phyloP scores from a whole-genome alignment of 1,140 invertebrate species.

The Bombus fervidus region DNA sequence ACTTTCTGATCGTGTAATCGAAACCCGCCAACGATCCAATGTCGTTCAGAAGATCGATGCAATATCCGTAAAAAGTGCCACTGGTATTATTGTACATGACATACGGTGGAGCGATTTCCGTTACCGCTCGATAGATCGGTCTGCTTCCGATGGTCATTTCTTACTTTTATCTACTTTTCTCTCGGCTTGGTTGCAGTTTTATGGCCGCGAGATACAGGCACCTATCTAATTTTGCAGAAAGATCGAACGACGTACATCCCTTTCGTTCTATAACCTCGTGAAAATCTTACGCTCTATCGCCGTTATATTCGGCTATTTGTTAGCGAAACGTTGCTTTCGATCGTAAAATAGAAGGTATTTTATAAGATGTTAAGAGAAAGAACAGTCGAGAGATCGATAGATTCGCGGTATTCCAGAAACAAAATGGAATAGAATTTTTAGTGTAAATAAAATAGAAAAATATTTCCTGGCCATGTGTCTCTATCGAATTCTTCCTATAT shows the following conservation, averaged over 20 bases:
- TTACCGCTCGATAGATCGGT: slow-evolving; percentile 91
- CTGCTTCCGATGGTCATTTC: slow-evolving; percentile 71
- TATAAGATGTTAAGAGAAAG: background rate
- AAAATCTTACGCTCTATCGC: background rate
- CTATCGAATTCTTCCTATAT: background rate
- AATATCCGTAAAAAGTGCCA: slow-evolving; percentile 92
- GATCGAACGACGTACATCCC: background rate
- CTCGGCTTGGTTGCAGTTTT: background rate
- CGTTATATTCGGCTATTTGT: no score
- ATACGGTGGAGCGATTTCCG: slow-evolving; percentile 91
- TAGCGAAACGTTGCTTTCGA: background rate
- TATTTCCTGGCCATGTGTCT: no score
- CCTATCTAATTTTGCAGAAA: background rate
- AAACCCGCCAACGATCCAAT: slow-evolving; percentile 90
- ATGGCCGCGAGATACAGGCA: background rate
- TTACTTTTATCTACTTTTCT: slow-evolving; percentile 22
- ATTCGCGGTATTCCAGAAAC: background rate
- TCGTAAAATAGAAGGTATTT: background rate
- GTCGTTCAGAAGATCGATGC: slow-evolving; percentile 94
- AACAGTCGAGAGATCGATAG: background rate
- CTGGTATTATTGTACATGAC: slow-evolving; percentile 86
- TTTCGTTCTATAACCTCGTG: background rate
- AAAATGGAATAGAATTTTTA: background rate
- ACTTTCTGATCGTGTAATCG: slow-evolving; percentile 92
- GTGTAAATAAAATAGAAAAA: background rate